Conservation (phyloP, 2,113 vertebrate species). For the Poeciliopsis occidentalis region DNA sequence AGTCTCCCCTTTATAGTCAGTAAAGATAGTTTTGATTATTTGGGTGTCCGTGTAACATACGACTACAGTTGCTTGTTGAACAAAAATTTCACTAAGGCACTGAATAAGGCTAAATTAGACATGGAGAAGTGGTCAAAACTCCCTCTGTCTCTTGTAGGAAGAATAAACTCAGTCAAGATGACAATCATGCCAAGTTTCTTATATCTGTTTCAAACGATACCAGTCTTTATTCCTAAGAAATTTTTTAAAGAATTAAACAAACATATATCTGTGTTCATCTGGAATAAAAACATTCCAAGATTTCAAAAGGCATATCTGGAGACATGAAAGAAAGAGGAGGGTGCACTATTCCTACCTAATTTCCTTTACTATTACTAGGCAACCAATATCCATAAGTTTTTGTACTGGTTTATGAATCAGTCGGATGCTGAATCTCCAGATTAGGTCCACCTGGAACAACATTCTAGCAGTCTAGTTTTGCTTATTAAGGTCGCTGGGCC, state of each 20-base stretch:
- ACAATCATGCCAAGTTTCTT: background rate
- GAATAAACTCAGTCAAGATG: too few species aligned
- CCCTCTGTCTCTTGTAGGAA: background rate
- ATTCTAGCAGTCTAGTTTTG: background rate
- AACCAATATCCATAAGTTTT: background rate
- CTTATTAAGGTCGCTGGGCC: too few species aligned
- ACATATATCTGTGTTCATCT: background rate
- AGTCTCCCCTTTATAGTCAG: background rate
- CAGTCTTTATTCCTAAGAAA: background rate
- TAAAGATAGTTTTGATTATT: background rate
- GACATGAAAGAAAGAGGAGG: background rate
- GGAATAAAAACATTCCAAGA: background rate
- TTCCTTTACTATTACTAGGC: background rate
- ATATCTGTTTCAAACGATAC: background rate
- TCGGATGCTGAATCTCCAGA: background rate
- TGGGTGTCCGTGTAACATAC: background rate
- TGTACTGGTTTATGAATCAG: background rate
- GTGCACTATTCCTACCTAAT: background rate
- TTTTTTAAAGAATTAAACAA: background rate
- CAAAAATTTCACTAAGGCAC: background rate
- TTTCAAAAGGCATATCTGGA: background rate
- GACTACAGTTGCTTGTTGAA: background rate
- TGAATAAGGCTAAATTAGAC: background rate
- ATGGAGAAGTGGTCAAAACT: conserved; percentile 4
- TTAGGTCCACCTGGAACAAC: background rate